A percentile compares a stretch with the other conserved stretches of the same genome.
Evolutionary conservation across 2,113 vertebrate genomes (phyloP).

Genomic region (Bubo scandiacus): DNA sequence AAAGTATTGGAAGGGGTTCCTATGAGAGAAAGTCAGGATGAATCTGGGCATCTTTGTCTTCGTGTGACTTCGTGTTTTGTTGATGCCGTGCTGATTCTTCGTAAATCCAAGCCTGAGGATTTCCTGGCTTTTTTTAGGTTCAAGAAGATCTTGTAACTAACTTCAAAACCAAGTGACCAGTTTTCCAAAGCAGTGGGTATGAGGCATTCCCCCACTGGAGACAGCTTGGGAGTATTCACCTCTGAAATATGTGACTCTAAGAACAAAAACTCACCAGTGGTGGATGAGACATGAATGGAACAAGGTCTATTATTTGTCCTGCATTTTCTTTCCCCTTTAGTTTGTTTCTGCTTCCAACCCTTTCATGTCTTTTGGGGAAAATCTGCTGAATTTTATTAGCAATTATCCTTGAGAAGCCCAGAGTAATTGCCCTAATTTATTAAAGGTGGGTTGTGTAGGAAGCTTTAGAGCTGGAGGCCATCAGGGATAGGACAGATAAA

Average conservation of each 20-base stretch:
- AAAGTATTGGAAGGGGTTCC: background rate
- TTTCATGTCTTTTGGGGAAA: conserved; percentile 40
- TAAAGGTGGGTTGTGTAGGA: conserved; percentile 16
- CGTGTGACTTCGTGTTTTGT: background rate
- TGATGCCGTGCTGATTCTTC: background rate
- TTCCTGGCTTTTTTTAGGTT: background rate
- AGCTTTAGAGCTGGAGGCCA: background rate
- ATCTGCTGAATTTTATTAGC: conserved; percentile 45
- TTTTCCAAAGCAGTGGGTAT: background rate
- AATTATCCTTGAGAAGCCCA: background rate
- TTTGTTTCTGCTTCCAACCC: conserved; percentile 20
- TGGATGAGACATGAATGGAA: conserved; percentile 31
- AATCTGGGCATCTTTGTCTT: background rate
- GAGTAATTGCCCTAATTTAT: conserved; percentile 47
- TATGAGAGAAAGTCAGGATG: background rate
- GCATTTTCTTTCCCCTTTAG: conserved; percentile 33
- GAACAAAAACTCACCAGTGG: conserved; percentile 40
- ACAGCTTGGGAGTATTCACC: conserved; percentile 19
- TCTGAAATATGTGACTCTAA: conserved; percentile 36
- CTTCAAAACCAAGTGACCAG: background rate
- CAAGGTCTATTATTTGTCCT: conserved; percentile 48
- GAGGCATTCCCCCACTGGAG: background rate
- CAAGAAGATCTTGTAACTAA: background rate
- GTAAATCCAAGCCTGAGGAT: background rate
- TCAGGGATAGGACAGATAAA: conserved; percentile 18